These are phyloP conservation scores for Hydractinia symbiolongicarpus DNA, from an alignment of 30 jellyfish, hydroid and myxozoan species.

Conservation along the genomic window DNA sequence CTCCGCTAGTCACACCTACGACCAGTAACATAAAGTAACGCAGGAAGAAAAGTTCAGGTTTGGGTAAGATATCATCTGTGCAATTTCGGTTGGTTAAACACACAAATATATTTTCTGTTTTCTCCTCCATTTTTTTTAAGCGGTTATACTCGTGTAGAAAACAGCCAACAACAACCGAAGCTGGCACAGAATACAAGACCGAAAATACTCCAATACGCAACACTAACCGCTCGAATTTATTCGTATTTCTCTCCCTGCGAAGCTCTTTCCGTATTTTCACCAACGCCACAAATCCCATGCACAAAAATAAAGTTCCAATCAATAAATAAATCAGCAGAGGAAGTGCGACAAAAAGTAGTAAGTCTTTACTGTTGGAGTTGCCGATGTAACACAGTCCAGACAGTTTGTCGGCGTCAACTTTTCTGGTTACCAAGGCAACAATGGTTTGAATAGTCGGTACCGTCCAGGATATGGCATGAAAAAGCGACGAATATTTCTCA, in stretches of 20 bases:
- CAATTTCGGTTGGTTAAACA: conserved; percentile 51
- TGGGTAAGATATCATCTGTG: conserved; percentile 29
- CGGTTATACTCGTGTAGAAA: conserved; percentile 64
- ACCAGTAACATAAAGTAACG: conserved; percentile 81
- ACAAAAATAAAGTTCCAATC: conserved; percentile 59
- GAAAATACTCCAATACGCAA: conserved; percentile 81
- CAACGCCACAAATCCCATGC: conserved; percentile 72
- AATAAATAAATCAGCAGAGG: conserved; percentile 62
- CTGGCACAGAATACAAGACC: conserved; percentile 77
- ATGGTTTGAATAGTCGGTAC: conserved; percentile 77
- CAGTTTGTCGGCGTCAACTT: conserved; percentile 80
- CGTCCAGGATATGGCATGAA: conserved; percentile 89
- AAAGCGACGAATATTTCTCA: conserved; percentile 71
- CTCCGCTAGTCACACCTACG: conserved; percentile 92
- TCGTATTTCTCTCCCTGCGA: conserved; percentile 61
- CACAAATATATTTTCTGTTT: conserved; percentile 23
- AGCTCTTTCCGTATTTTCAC: conserved; percentile 68
- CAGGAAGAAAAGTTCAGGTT: conserved; percentile 53
- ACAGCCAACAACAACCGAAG: conserved; percentile 88
- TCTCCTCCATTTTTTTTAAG: conserved; percentile 40
- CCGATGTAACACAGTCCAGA: conserved; percentile 89
- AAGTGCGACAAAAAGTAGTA: conserved; percentile 64
- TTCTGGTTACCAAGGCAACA: conserved; percentile 74
- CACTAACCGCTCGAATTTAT: conserved; percentile 70
- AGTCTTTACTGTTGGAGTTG: conserved; percentile 38